Conservation (phyloP, 2,888 invertebrate species). For the Ecliptopera silaceata region DNA sequence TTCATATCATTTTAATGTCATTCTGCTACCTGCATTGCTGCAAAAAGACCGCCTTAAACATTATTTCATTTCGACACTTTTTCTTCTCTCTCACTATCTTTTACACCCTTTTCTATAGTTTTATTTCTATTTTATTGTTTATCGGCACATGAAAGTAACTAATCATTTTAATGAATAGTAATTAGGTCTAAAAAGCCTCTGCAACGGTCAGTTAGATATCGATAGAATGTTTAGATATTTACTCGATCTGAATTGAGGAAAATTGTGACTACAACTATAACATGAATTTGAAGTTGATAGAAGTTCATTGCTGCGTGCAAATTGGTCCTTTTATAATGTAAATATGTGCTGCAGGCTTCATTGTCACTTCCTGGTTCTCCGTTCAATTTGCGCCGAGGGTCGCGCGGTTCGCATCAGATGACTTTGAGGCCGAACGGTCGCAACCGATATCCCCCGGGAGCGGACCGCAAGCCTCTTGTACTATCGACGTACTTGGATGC, state of each 20-base stretch:
- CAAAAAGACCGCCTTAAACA: slow-evolving; percentile 60
- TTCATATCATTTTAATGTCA: slow-evolving; percentile 6
- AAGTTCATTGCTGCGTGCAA: slow-evolving; percentile 18
- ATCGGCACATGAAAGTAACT: slow-evolving; percentile 81
- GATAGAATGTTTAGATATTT: slow-evolving; percentile 38
- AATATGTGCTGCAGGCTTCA: slow-evolving; percentile 89
- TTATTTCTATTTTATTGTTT: slow-evolving; percentile 68
- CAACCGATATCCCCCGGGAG: slow-evolving; percentile 90
- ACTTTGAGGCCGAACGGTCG: slow-evolving; percentile 92
- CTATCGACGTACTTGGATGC: slow-evolving; percentile 97
- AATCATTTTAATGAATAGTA: slow-evolving; percentile 42
- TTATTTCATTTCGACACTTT: slow-evolving; percentile 57
- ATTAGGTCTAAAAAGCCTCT: slow-evolving; percentile 68
- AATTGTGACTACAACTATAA: slow-evolving; percentile 42
- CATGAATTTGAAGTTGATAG: slow-evolving; percentile 23
- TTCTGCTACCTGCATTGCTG: slow-evolving; percentile 54
- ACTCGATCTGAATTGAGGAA: slow-evolving; percentile 79
- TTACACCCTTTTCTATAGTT: slow-evolving; percentile 41
- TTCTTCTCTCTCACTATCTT: slow-evolving; percentile 46
- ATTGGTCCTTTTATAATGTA: slow-evolving; percentile 41
- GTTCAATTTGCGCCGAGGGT: slow-evolving; percentile 95
- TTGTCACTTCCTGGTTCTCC: slow-evolving; percentile 98
- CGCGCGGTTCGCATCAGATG: slow-evolving; percentile 96
- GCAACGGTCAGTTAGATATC: slow-evolving; percentile 56
- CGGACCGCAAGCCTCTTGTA: slow-evolving; percentile 96